phyloP scores from a whole-genome alignment of 2,113 vertebrate species.

The Carassius carassius region DNA sequence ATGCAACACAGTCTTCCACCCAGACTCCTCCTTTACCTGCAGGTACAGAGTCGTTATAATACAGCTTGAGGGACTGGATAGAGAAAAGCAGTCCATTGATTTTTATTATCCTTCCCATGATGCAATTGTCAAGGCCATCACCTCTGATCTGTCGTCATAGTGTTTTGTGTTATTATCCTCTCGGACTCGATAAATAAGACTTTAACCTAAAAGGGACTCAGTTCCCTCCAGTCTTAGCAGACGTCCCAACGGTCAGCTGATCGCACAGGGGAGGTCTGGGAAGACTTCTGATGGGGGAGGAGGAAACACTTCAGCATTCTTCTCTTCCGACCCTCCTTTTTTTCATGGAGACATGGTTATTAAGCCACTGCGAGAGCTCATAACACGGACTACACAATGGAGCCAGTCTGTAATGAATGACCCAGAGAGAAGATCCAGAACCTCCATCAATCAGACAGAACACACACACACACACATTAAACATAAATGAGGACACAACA shows the following conservation, averaged over 20 bases:
- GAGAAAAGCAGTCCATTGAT: slow-evolving; percentile 39
- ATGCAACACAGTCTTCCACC: neutral
- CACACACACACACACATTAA: slow-evolving; percentile 38
- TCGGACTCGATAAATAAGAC: slow-evolving; percentile 32
- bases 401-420: slow-evolving; percentile 65
- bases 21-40: slow-evolving; percentile 42
- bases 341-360: slow-evolving; percentile 80
- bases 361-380: slow-evolving; percentile 74
- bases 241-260: slow-evolving; percentile 71
- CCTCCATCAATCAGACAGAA: slow-evolving; percentile 47
- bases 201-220: slow-evolving; percentile 60
- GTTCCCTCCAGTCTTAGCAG: slow-evolving; percentile 50
- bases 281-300: slow-evolving; percentile 32
- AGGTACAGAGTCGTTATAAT: slow-evolving; percentile 45
- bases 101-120: slow-evolving; percentile 60
- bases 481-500: neutral
- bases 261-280: slow-evolving; percentile 65
- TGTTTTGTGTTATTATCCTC: slow-evolving; percentile 65
- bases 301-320: slow-evolving; percentile 70
- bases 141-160: slow-evolving; percentile 70
- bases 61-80: slow-evolving; percentile 26
- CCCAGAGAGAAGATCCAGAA: slow-evolving; percentile 57
- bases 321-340: slow-evolving; percentile 65
- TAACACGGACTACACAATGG: slow-evolving; percentile 72
- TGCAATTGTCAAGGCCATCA: slow-evolving; percentile 64